phyloP scores from a whole-genome alignment of 2,797 vertebrate genomes.

The Micrastur ruficollis region DNA sequence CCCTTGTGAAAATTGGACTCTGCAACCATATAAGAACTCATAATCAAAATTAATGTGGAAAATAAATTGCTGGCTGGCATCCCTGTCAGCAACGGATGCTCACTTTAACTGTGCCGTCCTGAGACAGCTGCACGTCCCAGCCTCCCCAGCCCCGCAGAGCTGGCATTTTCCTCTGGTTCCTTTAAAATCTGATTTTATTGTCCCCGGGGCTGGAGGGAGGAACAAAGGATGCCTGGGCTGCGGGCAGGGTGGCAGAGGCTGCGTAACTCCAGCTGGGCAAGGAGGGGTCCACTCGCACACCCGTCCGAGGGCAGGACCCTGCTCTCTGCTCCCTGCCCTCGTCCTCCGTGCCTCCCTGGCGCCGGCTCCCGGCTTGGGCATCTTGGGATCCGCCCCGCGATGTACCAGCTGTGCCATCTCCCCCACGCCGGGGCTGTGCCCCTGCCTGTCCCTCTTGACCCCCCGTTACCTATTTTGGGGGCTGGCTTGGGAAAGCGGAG shows the following conservation, averaged over 20 bases:
- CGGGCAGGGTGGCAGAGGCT: slow-evolving; percentile 20
- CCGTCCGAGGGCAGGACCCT: neutral
- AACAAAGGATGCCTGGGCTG: slow-evolving; percentile 44
- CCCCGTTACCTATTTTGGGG: rapidly evolving
- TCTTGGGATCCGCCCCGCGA: rapidly evolving
- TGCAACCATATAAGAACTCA: neutral
- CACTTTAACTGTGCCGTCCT: neutral
- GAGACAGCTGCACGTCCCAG: neutral
- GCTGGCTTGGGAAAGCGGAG: rapidly evolving
- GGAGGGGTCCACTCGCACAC: neutral
- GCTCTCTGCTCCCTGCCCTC: neutral
- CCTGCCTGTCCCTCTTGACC: neutral
- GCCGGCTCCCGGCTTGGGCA: neutral
- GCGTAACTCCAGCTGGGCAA: neutral
- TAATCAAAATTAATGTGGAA: slow-evolving; percentile 60
- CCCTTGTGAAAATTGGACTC: slow-evolving; percentile 44
- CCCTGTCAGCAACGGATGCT: neutral
- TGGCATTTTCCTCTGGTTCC: neutral
- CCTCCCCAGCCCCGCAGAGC: neutral
- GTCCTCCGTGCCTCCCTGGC: neutral
- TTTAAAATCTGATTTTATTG: neutral
- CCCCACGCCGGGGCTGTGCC: rapidly evolving
- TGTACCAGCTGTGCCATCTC: rapidly evolving
- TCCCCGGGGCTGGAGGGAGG: slow-evolving; percentile 35
- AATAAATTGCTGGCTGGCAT: slow-evolving; percentile 55